Base-by-base conservation (phyloP, 2,797 vertebrate genomes). In the Malurus leucopterus region DNA sequence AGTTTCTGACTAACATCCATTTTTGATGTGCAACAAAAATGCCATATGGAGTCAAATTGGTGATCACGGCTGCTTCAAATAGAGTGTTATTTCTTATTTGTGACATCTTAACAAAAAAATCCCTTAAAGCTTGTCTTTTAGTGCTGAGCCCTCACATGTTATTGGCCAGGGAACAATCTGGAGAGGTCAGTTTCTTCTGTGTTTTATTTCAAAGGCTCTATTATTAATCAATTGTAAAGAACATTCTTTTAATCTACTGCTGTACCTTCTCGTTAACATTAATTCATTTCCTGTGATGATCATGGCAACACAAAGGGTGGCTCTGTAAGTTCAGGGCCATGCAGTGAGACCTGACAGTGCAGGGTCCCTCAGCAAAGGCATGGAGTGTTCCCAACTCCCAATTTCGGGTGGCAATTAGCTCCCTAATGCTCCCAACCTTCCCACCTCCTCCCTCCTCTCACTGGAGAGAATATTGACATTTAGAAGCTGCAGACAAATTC, bases 381-480 rank as follows among this genome's bases (percentile, higher is more conserved):
- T 7, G 62, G 67, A 67, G 50, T 61, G 76, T 84, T 94, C 90
- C 23, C 49, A 81, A 11, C 70, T 92, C 85, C 93, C 65, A 82
- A 94, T 92, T 91, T 84, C 2, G 8, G 43, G 63, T 50, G 87
- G 90, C 93, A 96, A 89, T 96, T 95, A 96, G 86, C 94, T 94
- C 82, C 76, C 79, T 46, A 75, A 90, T 93, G 89, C 20, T 71
- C 78, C 89, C 91, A 89, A 93, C 94, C 95, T 96, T 95, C 91
- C 95, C 86, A 84, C 93, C 91, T 94, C 81, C 95, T 90, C 88
- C 92, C 93, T 77, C 80, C 75, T 80, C 80, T 92, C 93, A 55
- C 89, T 89, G 79, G 89, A 93, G 92, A 86, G 92, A 88, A 86
- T 91, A 88, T 21, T 97, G 96, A 96, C 97, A 97, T 97, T 97